phyloP scores from a whole-genome alignment of 2,113 vertebrate genomes.

The Macquaria ambigua region DNA sequence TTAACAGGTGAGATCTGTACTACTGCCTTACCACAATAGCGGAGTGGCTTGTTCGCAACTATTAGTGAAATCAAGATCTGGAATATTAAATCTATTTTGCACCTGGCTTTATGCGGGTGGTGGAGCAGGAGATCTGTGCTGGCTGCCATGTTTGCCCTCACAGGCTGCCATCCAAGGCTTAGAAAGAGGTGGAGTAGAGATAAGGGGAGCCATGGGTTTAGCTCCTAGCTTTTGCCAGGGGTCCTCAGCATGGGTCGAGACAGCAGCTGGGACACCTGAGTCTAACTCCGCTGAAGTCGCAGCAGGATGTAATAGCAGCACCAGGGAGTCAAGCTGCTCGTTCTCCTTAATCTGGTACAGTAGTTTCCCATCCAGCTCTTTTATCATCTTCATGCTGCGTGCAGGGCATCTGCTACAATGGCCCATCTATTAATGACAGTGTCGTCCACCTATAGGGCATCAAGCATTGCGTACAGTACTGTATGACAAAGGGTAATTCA shows the following conservation, averaged over 20 bases:
- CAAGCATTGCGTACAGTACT: not conserved
- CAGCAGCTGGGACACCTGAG: slow-evolving; percentile 39
- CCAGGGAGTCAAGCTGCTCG: not conserved
- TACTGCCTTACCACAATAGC: not conserved
- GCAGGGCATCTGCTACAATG: not conserved
- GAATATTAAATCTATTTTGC: slow-evolving; percentile 24
- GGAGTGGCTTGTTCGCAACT: not conserved
- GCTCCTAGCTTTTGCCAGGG: slow-evolving; percentile 27
- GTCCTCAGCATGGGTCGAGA: slow-evolving; percentile 28
- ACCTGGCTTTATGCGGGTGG: not conserved
- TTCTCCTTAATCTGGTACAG: slow-evolving; percentile 11
- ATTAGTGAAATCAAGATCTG: slow-evolving; percentile 2
- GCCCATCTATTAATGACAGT: not conserved
- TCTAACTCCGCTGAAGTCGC: slow-evolving; percentile 23
- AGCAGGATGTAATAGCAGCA: slow-evolving; percentile 18
- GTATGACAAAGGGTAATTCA: not conserved
- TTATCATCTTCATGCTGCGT: not conserved
- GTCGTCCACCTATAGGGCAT: not conserved
- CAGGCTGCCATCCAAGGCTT: slow-evolving; percentile 25
- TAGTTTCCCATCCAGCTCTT: slow-evolving; percentile 3
- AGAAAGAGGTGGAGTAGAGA: slow-evolving; percentile 8
- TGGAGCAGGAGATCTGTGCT: not conserved
- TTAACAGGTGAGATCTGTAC: slow-evolving; percentile 11
- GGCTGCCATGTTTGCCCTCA: slow-evolving; percentile 18
- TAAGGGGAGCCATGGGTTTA: slow-evolving; percentile 12